phyloP scores from a whole-genome alignment of 2,888 invertebrate genomes.

The Tiphia femorata region DNA sequence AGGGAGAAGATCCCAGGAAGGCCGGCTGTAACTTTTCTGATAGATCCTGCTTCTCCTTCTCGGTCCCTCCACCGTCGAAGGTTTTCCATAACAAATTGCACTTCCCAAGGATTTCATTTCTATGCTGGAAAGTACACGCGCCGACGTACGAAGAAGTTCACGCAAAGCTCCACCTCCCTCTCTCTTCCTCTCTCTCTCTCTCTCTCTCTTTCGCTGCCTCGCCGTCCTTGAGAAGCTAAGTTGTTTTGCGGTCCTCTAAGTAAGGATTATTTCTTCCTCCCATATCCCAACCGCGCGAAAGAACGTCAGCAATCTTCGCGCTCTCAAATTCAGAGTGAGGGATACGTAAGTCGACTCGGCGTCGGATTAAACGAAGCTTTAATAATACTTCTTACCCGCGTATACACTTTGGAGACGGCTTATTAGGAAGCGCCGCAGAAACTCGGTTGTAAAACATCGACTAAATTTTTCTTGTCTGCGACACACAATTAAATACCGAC shows the following conservation, averaged over 20 bases:
- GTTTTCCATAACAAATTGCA: slow-evolving; percentile 16
- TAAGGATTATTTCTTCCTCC: slow-evolving; percentile 1
- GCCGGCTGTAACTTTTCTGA: slow-evolving; percentile 7
- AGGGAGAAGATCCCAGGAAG: not conserved
- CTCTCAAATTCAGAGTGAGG: too few relatives aligned
- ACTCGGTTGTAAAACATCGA: too few relatives aligned
- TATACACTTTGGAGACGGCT: too few relatives aligned
- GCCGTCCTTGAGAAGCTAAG: not conserved
- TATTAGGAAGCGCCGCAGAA: too few relatives aligned
- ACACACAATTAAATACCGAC: too few relatives aligned
- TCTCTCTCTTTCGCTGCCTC: not conserved
- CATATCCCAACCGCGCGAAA: too few relatives aligned
- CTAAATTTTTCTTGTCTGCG: too few relatives aligned
- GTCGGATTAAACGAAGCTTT: too few relatives aligned
- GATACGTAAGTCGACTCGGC: too few relatives aligned
- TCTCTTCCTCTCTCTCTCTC: not conserved
- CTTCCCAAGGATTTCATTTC: slow-evolving; percentile 7
- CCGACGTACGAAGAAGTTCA: not conserved
- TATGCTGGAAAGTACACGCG: not conserved
- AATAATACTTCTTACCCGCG: too few relatives aligned
- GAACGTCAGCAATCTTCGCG: too few relatives aligned
- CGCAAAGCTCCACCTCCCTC: not conserved
- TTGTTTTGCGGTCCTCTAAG: not conserved
- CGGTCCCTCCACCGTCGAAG: not conserved
- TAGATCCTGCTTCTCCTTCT: not conserved